These are phyloP conservation scores for Australoheros scitulus DNA, from an alignment of 2,113 vertebrate genomes.

Conservation along the genomic window DNA sequence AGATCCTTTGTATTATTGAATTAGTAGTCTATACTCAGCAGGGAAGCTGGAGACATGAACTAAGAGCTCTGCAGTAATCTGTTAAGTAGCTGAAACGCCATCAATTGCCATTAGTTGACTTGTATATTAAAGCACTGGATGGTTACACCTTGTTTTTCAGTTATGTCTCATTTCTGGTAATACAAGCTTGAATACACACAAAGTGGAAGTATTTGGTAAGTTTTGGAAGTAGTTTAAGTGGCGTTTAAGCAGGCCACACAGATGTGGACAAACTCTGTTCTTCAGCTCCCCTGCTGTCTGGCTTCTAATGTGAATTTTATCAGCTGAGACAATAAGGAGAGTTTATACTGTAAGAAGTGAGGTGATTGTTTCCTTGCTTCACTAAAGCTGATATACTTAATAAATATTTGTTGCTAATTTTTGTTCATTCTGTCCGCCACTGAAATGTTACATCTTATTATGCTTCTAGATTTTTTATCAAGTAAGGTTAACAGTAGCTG, in stretches of 20 bases:
- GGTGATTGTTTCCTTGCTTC: background rate
- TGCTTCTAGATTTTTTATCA: background rate
- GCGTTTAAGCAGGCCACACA: background rate
- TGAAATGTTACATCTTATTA: background rate
- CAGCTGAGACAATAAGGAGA: background rate
- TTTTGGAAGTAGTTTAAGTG: background rate
- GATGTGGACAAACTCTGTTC: background rate
- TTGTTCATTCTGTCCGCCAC: background rate
- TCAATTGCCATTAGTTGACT: background rate
- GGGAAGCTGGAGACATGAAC: conserved; percentile 51
- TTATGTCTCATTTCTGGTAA: background rate
- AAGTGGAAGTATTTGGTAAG: background rate
- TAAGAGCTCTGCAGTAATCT: conserved; percentile 23
- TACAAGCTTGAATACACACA: background rate
- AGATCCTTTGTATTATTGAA: conserved; percentile 67
- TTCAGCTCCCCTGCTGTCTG: conserved; percentile 16
- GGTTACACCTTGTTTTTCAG: background rate
- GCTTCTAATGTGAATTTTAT: conserved; percentile 11
- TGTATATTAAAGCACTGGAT: background rate
- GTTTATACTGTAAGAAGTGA: background rate
- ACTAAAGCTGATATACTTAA: background rate
- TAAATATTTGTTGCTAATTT: background rate
- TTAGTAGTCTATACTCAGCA: conserved; percentile 54
- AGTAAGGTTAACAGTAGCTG: background rate
- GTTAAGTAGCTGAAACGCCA: conserved; percentile 17